Base-by-base conservation (phyloP, 2,797 vertebrate genomes). In the Clarias fuscus region DNA sequence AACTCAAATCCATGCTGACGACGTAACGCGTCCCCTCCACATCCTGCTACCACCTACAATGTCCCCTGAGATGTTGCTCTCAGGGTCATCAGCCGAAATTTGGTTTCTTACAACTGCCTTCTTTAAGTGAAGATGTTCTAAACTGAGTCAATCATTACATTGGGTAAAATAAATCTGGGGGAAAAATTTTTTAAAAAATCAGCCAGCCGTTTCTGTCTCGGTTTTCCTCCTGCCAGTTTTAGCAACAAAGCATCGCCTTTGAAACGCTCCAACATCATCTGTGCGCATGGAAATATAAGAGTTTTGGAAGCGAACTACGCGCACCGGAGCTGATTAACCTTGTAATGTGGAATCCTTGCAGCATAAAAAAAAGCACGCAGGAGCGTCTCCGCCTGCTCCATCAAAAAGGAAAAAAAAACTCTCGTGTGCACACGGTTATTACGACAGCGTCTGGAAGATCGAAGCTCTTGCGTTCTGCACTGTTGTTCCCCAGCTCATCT, bases 281-380 rank as follows among this genome's bases (percentile, higher is more conserved):
- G 3, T 8, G 15, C 5, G n/a, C 53, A 59, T 58, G 56, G 18
- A 56, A 58, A 72, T 43, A 72, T 43, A 48, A 58, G n/a, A 79
- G 30, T 62, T 79, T 40, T 37, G 77, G 30, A 40, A 37, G 58
- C 22, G 77, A n/a, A 62, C 40, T 56, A 17, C 58, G 83, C 20
- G 59, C 82, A 40, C n/a, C 68, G 15, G 33, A 77, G 73, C 84
- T 88, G 88, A 90, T 86, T 84, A 88, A 80, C 64, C 7, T 79
- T 81, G 79, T 62, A 80, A 62, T 62, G 30, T 79, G 70, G 84
- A 77, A 40, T 82, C 37, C 53, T 86, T 22, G 18, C 56, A 37
- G 76, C 75, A 83, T 24, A 56, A 84, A 78, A 67, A 56, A 62
- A 77, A 77, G 53, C 67, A 62, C 73, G 4, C 65, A 56, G 87